Evolutionary conservation across 2,888 invertebrate species (phyloP), one percentile per base, ranked within the genome.

Genomic region (Chloroclystis v-ata): DNA sequence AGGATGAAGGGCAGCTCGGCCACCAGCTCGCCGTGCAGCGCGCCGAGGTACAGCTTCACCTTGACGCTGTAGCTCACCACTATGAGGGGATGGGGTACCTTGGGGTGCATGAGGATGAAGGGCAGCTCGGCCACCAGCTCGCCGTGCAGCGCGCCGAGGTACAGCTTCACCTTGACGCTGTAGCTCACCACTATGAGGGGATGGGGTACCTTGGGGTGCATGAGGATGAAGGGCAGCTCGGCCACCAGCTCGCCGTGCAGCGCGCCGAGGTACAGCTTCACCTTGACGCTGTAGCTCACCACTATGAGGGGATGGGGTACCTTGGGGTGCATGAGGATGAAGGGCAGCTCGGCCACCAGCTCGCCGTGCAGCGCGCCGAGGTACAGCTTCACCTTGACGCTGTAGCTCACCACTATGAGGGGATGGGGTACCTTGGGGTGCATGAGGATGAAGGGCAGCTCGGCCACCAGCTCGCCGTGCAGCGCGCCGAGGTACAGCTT

Each of bases 21-120:
- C 20, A 94, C 92, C 37, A 98, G 85, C 84, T 98, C 97, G 4
- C 98, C 97, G 50, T 95, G 96, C 57, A 98, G 89, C 37, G 97
- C 96, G 12, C 96, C 97, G 58, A 98, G 90, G 78, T 96, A 97
- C 40, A 98, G 90, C 83, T 97, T 97, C 41, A 97, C 96, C 86
- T 97, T 98, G 28, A 96, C 96, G 46, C 95, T 95, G 89, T 98
- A 98, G 29, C n/a, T n/a, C n/a, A n/a, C n/a, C n/a, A n/a, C n/a
- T n/a, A n/a, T n/a, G n/a, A n/a, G 30, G 1, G 13, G 8, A 1
- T 9, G 33, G 12, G 14, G 39, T 71, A 93, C 94, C 90, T 95
- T 96, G 33, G 96, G 95, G 75, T 96, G 96, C 93, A 97, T 97
- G 57, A 97, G 86, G 55, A 97, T 94, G 82, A 97, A 96, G 30